Base-by-base conservation (phyloP, 2,113 vertebrate species). In the Phalacrocorax aristotelis region DNA sequence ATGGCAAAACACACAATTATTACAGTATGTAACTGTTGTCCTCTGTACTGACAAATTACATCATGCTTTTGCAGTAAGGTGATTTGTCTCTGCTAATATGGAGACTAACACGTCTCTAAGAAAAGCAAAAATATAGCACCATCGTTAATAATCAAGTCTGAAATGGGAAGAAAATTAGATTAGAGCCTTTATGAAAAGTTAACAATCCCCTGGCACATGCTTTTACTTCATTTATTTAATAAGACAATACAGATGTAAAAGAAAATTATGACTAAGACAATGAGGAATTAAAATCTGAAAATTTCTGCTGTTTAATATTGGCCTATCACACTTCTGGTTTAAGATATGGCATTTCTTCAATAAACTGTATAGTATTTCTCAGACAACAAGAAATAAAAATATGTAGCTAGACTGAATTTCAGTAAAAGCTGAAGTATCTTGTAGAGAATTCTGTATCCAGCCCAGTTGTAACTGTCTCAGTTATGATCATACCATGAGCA, bases 151-250 rank as follows among this genome's bases (percentile, higher is more conserved):
- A n/a, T 2, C 4, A 5, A 68, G n/a, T 25, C 30, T 93, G 34
- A 72, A 83, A 76, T 22, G 5, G 32, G 27, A 34, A 92, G 46
- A 89, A 93, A 93, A 82, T 61, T 60, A 75, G 13, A 91, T 72
- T 30, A 83, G 12, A 76, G 12, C 1, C 12, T 52, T 89, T 48
- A 84, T 0, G 6, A 90, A 86, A 93, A 87, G 48, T 32, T 17
- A 40, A 57, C 36, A 54, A 2, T 38, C 17, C 11, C 6, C 19
- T 38, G 15, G 27, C 5, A 36, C 5, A 17, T 46, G 22, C 7
- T 69, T 72, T 84, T 15, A 5, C 23, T 71, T 55, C 26, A 85
- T 82, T 52, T 74, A 32, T 77, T 75, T 81, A 2, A 2, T 30
- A 36, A 61, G 11, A n/a, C 42, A 70, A 72, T 55, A 34, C 2